A percentile compares a stretch with the other conserved stretches of the same genome.
Evolutionary conservation across 2,797 vertebrate genomes (phyloP).

Genomic region (Micropoecilia bifurca): DNA sequence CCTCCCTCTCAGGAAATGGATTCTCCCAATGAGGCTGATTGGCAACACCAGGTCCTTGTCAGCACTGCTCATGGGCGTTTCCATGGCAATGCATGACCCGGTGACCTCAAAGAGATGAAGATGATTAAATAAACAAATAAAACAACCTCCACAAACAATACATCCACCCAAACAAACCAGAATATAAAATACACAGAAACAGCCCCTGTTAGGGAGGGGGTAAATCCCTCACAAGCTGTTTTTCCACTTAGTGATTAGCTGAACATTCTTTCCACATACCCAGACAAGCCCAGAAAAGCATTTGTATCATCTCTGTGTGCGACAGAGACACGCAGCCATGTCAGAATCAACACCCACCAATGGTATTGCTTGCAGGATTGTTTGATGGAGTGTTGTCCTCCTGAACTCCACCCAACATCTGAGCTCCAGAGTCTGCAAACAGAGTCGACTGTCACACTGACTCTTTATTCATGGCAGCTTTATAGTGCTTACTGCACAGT

Average conservation of each 20-base stretch:
- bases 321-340: neutral
- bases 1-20: too few species aligned
- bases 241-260: neutral
- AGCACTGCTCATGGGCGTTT: too few species aligned
- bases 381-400: neutral
- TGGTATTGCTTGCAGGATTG: neutral
- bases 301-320: neutral
- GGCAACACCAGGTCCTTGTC: too few species aligned
- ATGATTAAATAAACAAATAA: too few species aligned
- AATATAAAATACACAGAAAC: too few species aligned
- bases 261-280: neutral
- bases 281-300: neutral
- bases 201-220: too few species aligned
- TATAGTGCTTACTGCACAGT: neutral
- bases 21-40: too few species aligned
- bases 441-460: neutral
- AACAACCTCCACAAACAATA: too few species aligned
- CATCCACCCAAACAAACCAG: too few species aligned
- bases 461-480: neutral
- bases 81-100: too few species aligned
- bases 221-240: too few species aligned
- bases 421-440: neutral
- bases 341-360: neutral
- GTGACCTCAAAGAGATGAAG: too few species aligned
- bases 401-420: neutral